Evolutionary conservation across 1,140 invertebrate genomes (phyloP).

Genomic region (Lethocerus indicus): DNA sequence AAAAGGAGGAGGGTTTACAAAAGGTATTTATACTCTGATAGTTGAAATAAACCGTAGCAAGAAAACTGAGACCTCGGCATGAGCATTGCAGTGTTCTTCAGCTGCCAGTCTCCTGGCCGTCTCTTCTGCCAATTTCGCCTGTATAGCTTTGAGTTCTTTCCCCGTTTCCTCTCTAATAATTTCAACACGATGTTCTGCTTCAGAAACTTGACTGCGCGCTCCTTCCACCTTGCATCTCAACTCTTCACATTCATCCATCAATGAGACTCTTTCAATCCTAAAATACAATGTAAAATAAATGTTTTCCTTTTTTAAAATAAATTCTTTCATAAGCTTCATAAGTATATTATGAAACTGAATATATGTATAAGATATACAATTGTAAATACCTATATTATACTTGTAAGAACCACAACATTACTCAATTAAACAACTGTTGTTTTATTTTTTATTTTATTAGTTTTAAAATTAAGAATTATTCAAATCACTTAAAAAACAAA

Average conservation of each 20-base stretch:
- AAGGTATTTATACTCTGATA: too few species aligned
- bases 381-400: too few species aligned
- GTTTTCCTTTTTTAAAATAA: constrained; percentile 1
- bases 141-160: constrained; percentile 26
- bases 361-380: too few species aligned
- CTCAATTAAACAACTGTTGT: too few species aligned
- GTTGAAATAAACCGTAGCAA: neutral
- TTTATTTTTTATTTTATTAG: too few species aligned
- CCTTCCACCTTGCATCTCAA: neutral
- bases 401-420: too few species aligned
- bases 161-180: constrained; percentile 23
- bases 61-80: constrained; percentile 26
- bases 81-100: constrained; percentile 38
- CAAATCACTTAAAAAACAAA: too few species aligned
- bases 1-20: too few species aligned
- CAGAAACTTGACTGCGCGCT: constrained; percentile 11
- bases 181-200: constrained; percentile 25
- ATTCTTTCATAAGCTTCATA: too few species aligned
- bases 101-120: constrained; percentile 31
- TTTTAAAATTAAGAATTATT: too few species aligned
- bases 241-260: neutral
- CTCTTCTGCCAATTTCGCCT: constrained; percentile 36
- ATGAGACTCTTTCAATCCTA: neutral
- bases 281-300: too few species aligned
- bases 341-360: constrained; percentile 3